Base-by-base conservation (phyloP, 2,113 vertebrate species). In the Ceuthmochares aereus region DNA sequence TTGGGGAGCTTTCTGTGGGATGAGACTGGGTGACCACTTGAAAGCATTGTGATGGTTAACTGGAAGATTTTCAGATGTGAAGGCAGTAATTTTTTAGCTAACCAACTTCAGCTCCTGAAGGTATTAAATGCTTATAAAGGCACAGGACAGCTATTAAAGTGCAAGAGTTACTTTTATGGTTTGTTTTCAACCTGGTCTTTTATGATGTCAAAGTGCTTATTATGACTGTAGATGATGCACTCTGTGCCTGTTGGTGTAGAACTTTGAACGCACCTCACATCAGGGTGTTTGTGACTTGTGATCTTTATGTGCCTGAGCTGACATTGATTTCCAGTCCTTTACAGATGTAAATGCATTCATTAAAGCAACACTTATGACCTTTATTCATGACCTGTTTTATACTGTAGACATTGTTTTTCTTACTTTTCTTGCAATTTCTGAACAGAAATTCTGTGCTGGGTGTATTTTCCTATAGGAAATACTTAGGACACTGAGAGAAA, bases 301-400 rank as follows among this genome's bases (percentile, higher is more conserved):
- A n/a, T 10, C 34, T 12, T 22, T 37, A 7, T 30, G 30, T 14
- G 3, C 25, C 66, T 69, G 59, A 82, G 51, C 47, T 55, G 10
- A 13, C 10, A 0, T 2, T 8, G 15, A 30, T 52, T 43, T 32
- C 67, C 70, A 63, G 36, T 7, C 16, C 32, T 91, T 21, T 55
- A 7, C 23, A 30, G 17, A 9, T 18, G 37, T 7, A 59, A 67
- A 51, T 32, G 19, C 25, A 16, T 62, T 62, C 59, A 47, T 49
- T 16, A 72, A 58, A 52, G 11, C 1, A 37, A 6, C 27, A 27
- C 2, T 25, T 8, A 4, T 0, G 2, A 18, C 40, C 30, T 49
- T 59, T 54, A n/a, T 23, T 80, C 16, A 4, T 42, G 22, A 69
- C 32, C 45, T 69, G 34, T 22, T 13, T 54, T 70, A 62, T 2